These are phyloP conservation scores for Scaptomyza polygonia DNA, from an alignment of 2,888 invertebrate species.

Conservation along the genomic window DNA sequence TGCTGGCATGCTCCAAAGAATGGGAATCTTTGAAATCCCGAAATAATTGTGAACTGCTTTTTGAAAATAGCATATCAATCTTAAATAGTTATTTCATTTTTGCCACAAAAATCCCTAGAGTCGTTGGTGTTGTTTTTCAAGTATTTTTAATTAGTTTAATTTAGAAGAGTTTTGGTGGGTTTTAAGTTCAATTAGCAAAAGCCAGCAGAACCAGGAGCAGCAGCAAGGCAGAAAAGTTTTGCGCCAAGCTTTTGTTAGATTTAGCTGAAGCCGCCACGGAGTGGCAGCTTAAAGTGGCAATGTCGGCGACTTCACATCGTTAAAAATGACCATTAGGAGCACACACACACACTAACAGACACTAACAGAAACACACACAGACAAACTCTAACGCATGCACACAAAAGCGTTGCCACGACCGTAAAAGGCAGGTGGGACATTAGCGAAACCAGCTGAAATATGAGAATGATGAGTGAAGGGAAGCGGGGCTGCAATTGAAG, in stretches of 20 bases:
- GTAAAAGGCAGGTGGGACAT: constrained; percentile 70
- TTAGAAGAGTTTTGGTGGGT: constrained; percentile 49
- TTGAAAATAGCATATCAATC: too few relatives aligned
- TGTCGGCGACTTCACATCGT: constrained; percentile 65
- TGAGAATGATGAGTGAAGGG: constrained; percentile 51
- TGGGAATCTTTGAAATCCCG: too few relatives aligned
- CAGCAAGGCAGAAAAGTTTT: constrained; percentile 38
- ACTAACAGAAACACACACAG: constrained; percentile 5
- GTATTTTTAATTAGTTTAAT: constrained; percentile 70
- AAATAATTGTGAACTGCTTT: too few relatives aligned
- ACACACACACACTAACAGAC: constrained; percentile 26
- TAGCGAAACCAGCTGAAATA: constrained; percentile 72
- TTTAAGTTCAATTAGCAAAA: constrained; percentile 76
- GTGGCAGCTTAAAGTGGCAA: constrained; percentile 63
- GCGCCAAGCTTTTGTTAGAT: constrained; percentile 50
- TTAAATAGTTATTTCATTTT: too few relatives aligned
- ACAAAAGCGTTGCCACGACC: constrained; percentile 40
- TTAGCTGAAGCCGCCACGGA: constrained; percentile 42
- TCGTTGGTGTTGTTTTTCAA: constrained; percentile 26
- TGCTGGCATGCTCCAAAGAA: too few relatives aligned
- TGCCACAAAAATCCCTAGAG: background rate
- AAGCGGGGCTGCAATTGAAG: background rate
- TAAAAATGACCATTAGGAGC: constrained; percentile 71
- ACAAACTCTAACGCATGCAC: constrained; percentile 18
- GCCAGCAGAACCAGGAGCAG: constrained; percentile 33